Evolutionary conservation across 2,797 vertebrate species (phyloP).

Genomic region (Intellagama lesueurii): DNA sequence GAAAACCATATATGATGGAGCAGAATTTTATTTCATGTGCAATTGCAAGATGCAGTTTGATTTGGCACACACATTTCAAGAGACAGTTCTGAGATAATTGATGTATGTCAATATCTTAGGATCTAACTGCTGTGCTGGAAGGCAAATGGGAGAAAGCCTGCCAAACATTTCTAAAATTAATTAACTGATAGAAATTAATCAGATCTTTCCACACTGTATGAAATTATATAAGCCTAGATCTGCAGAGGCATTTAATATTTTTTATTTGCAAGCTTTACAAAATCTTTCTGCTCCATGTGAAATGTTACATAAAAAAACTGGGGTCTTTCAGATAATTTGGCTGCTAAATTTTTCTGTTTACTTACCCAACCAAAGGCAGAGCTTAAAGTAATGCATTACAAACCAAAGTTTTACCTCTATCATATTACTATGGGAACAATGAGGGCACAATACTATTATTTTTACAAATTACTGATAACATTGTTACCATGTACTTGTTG

Average conservation of each 20-base stretch:
- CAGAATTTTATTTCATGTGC: background rate
- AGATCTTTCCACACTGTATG: slow-evolving; percentile 43
- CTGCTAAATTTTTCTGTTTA: background rate
- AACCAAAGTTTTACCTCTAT: too few relatives aligned
- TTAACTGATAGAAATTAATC: slow-evolving; percentile 57
- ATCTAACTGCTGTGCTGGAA: fast-evolving
- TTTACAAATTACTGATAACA: too few relatives aligned
- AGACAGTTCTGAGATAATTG: slow-evolving; percentile 8
- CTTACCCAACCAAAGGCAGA: background rate
- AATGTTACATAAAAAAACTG: slow-evolving; percentile 33
- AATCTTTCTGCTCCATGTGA: slow-evolving; percentile 9
- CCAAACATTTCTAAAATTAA: slow-evolving; percentile 34
- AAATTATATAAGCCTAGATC: background rate
- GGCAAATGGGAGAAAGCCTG: slow-evolving; percentile 10
- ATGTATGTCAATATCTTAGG: background rate
- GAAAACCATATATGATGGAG: background rate
- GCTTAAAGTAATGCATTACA: too few relatives aligned
- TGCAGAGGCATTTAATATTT: slow-evolving; percentile 42
- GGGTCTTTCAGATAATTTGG: background rate
- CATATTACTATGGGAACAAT: too few relatives aligned
- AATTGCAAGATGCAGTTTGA: background rate
- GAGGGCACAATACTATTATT: too few relatives aligned
- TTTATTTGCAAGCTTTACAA: slow-evolving; percentile 29
- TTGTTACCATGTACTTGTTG: too few relatives aligned
- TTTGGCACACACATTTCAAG: background rate